Evolutionary conservation across 2,797 vertebrate genomes (phyloP).

Genomic region (Serranus cabrilla): DNA sequence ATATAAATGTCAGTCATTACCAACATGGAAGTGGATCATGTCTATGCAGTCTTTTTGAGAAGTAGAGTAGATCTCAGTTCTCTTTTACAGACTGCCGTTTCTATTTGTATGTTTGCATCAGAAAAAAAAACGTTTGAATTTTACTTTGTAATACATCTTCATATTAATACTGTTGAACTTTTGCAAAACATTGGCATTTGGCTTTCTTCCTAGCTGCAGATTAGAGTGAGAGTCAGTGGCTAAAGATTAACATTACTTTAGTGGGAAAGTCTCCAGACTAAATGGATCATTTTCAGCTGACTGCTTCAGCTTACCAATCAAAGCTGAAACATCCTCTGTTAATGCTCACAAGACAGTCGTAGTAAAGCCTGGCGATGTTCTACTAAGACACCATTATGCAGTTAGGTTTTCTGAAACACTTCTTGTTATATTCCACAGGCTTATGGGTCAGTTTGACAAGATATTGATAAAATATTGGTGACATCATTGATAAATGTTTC

Average conservation of each 20-base stretch:
- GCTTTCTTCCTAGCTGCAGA: conserved; percentile 50
- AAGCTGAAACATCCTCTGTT: conserved; percentile 43
- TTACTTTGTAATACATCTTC: conserved; percentile 17
- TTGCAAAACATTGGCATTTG: conserved; percentile 56
- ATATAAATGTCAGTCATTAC: not conserved
- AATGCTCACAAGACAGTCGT: conserved; percentile 18
- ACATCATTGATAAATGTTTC: not conserved
- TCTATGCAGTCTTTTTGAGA: conserved; percentile 38
- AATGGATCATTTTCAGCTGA: conserved; percentile 76
- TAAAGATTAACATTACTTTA: conserved; percentile 74
- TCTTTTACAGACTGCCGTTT: conserved; percentile 43
- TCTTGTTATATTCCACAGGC: not conserved
- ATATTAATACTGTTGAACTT: conserved; percentile 32
- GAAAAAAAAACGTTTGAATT: conserved; percentile 3
- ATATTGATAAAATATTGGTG: not conserved
- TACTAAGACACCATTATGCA: not conserved
- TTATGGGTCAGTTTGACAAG: not conserved
- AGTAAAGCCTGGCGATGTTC: conserved; percentile 18
- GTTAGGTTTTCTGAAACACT: not conserved
- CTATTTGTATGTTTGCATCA: conserved; percentile 9
- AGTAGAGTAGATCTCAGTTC: conserved; percentile 40
- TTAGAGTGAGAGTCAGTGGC: conserved; percentile 66
- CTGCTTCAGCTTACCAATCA: conserved; percentile 55
- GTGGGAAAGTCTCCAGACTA: conserved; percentile 69
- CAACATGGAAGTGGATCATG: conserved; percentile 41